Base-by-base conservation (phyloP, 1,140 invertebrate genomes). In the Potamilus streckersoni region DNA sequence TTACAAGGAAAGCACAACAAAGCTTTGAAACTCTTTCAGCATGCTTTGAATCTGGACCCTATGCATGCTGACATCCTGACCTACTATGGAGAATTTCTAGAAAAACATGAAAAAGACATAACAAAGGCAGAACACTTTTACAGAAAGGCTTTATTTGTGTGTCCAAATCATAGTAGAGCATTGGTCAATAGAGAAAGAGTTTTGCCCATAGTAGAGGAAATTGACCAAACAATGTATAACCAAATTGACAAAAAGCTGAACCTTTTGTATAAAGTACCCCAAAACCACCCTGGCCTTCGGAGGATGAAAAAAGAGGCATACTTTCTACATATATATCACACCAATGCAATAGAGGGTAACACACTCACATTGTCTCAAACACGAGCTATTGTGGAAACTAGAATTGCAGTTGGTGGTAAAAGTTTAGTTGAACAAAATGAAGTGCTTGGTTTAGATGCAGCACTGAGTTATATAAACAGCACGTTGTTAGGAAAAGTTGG, bases 381-480 rank as follows among this genome's bases (percentile, higher is more conserved):
- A 1, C 91, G 97, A 78, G 95, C 95, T 70, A 95, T 99, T 75
- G 92, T 99, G 15, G 97, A 99, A 91, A 99, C 97, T 0, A 92
- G 95, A 79, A 93, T 97, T 87, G 97, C 96, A 1, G 93, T 99
- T 5, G 94, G 93, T 66, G 97, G 97, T 0, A 98, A 99, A 79
- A 97, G 96, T 88, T 94, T 99, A 56, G 92, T 96, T 76, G 97
- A 99, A 87, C 97, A 99, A 86, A 98, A 98, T 92, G 98, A 99
- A 91, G 88, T 91, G 19, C 78, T 91, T 61, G 90, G 90, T 55
- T 81, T 99, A 86, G 97, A 99, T 91, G 93, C 96, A 49, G 98
- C 98, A 4, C 94, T 99, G 92, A 96, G 97, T 84, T 99, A 95
- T 88, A 94, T 99, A 16, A 99, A 99, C 90, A 93, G 93, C n/a